These are phyloP conservation scores for Acrossocheilus fasciatus DNA, from an alignment of 2,797 vertebrate species.

Conservation along the genomic window DNA sequence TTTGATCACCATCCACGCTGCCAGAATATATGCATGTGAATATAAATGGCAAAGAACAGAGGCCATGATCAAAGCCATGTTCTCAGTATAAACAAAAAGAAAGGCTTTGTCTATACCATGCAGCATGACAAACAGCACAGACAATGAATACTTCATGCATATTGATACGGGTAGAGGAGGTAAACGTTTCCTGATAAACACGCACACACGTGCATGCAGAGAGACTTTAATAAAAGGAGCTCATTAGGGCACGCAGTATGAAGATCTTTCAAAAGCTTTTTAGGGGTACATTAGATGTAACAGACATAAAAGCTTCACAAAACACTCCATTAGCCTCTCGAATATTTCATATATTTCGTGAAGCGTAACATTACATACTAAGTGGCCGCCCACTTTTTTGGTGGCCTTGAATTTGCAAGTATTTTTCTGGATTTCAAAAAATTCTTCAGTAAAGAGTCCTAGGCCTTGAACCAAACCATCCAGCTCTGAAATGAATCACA, in stretches of 20 bases:
- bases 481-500: neutral
- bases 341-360: constrained; percentile 58
- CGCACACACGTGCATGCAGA: constrained; percentile 5
- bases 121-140: constrained; percentile 47
- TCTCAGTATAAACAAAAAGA: constrained; percentile 34
- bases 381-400: constrained; percentile 8
- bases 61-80: constrained; percentile 57
- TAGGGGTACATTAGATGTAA: constrained; percentile 59
- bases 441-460: neutral
- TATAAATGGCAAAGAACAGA: constrained; percentile 44
- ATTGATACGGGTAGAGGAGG: constrained; percentile 57
- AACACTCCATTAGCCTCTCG: constrained; percentile 63
- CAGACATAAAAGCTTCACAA: constrained; percentile 62
- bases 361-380: constrained; percentile 50
- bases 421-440: neutral
- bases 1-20: constrained; percentile 57
- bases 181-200: constrained; percentile 53
- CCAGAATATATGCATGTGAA: constrained; percentile 60
- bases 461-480: constrained; percentile 23
- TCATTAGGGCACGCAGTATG: constrained; percentile 59
- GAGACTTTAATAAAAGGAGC: constrained; percentile 56
- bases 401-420: constrained; percentile 15
- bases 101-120: constrained; percentile 61
- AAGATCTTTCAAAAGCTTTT: constrained; percentile 66
- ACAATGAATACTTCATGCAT: constrained; percentile 63